Evolutionary conservation across 2,888 invertebrate species (phyloP), one percentile per base, ranked within the genome.

Genomic region (Platycheirus albimanus): DNA sequence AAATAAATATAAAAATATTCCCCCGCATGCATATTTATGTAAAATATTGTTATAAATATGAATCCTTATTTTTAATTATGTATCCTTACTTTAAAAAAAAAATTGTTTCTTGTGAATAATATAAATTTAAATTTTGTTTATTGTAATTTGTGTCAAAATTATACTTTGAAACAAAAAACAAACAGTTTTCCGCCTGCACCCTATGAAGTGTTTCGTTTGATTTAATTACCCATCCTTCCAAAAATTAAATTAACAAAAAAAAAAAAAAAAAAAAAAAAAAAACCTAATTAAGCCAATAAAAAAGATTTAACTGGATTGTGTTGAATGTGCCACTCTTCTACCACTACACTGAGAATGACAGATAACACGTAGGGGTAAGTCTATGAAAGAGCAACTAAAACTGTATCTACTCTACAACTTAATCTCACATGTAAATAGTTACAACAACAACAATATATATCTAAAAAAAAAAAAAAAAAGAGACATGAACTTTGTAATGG

Each of bases 171-270:
- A 66, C 38, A 61, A 77, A 56, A 70, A 61, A 33, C n/a, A 52
- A 75, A 87, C 88, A 90, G 90, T 88, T 89, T 88, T 87, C 89
- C 88, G 88, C 88, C 89, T 89, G 89, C 90, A 89, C 89, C 90
- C 88, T 91, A 90, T 89, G 90, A 90, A 90, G 90, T 90, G 88
- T 90, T 91, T 90, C 90, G 90, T 88, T 90, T 90, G 89, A 89
- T 90, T 88, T 90, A 85, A 85, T 84, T 81, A 78, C 58, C 80
- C 54, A 74, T 69, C 78, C 78, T 64, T 52, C 71, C 85, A 83
- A 33, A 51, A 63, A 83, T 36, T 43, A 43, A 56, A 58, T 36
- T 20, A n/a, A n/a, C n/a, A n/a, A 77, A 38, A 47, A 67, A 67
- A 78, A 58, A 36, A 49, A 45, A n/a, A 41, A 54, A 85, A 80